phyloP scores from a whole-genome alignment of 1,140 invertebrate species.

The Propsilocerus akamusi region DNA sequence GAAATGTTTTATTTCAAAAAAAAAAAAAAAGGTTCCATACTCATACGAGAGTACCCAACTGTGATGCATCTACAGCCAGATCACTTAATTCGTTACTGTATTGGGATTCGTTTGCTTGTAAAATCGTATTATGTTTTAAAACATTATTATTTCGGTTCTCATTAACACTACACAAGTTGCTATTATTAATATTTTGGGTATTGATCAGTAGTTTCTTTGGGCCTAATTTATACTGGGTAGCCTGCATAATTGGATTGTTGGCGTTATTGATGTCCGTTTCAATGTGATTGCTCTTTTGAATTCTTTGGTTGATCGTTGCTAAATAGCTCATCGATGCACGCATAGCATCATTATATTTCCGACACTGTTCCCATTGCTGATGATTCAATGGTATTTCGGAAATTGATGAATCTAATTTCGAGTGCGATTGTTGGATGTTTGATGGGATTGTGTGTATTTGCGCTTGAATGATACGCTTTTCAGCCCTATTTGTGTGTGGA shows the following conservation, averaged over 20 bases:
- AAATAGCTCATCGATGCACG: not conserved
- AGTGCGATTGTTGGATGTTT: not conserved
- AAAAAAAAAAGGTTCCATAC: not conserved
- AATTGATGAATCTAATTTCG: not conserved
- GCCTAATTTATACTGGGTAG: slow-evolving; percentile 1
- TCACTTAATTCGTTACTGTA: too few relatives aligned
- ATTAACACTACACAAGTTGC: not conserved
- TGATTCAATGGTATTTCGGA: slow-evolving; percentile 6
- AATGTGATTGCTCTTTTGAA: slow-evolving; percentile 2
- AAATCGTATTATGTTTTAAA: not conserved
- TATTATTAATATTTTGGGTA: slow-evolving; percentile 2
- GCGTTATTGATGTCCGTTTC: not conserved
- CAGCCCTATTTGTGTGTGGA: not conserved
- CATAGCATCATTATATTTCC: not conserved
- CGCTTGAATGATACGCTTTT: not conserved
- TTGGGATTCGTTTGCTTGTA: not conserved
- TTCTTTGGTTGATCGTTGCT: slow-evolving; percentile 3
- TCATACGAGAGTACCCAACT: not conserved
- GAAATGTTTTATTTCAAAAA: not conserved
- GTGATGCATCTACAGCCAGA: not conserved
- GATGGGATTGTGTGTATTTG: slow-evolving; percentile 1
- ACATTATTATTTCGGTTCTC: not conserved
- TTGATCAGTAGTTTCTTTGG: slow-evolving; percentile 1
- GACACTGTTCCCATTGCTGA: slow-evolving; percentile 4
- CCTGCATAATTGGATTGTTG: not conserved